Evolutionary conservation across 2,888 invertebrate species (phyloP), one percentile per base, ranked within the genome.

Genomic region (Eurois occulta): DNA sequence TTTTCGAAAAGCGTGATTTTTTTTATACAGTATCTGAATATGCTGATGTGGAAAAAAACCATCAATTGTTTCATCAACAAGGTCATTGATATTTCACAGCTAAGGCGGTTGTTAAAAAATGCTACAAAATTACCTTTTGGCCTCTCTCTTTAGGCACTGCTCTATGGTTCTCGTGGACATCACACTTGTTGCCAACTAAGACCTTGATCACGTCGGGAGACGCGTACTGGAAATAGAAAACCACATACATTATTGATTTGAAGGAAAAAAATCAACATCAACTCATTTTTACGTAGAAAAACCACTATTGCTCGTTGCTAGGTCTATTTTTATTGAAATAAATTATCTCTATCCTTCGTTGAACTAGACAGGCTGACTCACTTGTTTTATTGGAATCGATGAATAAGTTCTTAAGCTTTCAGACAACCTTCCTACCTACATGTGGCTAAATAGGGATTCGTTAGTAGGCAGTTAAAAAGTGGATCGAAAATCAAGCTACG

Each of bases 201-300:
- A 98, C 98, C 95, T 98, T 98, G 55, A 98, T 98, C 64, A 98
- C 98, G 92, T 98, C 98, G 68, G 98, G 98, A 21, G 98, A 98
- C 65, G 98, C 98, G 92, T 98, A 98, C 98, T 98, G 95, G 32
- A 96, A 93, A 55, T 28, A 80, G 18, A 73, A 75, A 75, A 67
- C 13, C 41, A 82, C 28, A 46, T 18, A 67, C 8, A 60, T 72
- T 21, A 66, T 66, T 43, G 3, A 60, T 72, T 67, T 28, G 18
- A 38, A n/a, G 21, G 2, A 60, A 60, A 66, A 67, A 52, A 70
- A 11, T 35, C n/a, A 35, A 3, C 38, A 58, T 64, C 24, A 38
- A 2, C 5, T 35, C n/a, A 3, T 35, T 68, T 60, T 72, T 35
- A 28, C 66, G 3, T 43, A 11, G 24, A 32, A 52, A 43, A 68